Evolutionary conservation across 2,888 invertebrate genomes (phyloP).

Genomic region (Dasypogon diadema): DNA sequence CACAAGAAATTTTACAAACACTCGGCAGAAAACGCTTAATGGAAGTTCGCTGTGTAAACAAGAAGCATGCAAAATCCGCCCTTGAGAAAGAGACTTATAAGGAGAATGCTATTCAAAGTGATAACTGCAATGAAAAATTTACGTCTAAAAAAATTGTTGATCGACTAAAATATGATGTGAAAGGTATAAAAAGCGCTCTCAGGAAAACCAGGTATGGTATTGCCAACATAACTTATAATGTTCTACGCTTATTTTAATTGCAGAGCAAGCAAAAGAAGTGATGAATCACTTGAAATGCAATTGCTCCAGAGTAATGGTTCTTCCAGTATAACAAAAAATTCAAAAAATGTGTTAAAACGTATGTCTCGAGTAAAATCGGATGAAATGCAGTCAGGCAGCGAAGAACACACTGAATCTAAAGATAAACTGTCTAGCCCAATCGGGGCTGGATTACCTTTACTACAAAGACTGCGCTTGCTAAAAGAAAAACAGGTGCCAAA

Average conservation of each 20-base stretch:
- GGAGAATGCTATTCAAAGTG: constrained; percentile 55
- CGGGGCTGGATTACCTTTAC: constrained; percentile 85
- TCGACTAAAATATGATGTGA: constrained; percentile 86
- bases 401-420: constrained; percentile 67
- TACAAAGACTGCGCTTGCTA: constrained; percentile 81
- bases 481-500: constrained; percentile 83
- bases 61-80: constrained; percentile 67
- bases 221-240: neutral
- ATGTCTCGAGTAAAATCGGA: constrained; percentile 83
- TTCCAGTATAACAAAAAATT: constrained; percentile 57
- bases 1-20: constrained; percentile 92
- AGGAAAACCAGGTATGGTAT: constrained; percentile 70
- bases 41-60: constrained; percentile 79
- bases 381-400: constrained; percentile 73
- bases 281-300: constrained; percentile 79
- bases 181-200: constrained; percentile 75
- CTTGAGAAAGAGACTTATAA: constrained; percentile 62
- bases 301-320: constrained; percentile 68
- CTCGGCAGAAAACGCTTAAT: constrained; percentile 87
- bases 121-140: constrained; percentile 73
- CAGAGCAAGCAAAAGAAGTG: constrained; percentile 64
- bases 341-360: constrained; percentile 75
- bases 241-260: neutral
- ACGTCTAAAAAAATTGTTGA: constrained; percentile 81
- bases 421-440: constrained; percentile 75